Evolutionary conservation across 2,888 invertebrate genomes (phyloP), one percentile per base, ranked within the genome.

Genomic region (Tanypteryx hageni): DNA sequence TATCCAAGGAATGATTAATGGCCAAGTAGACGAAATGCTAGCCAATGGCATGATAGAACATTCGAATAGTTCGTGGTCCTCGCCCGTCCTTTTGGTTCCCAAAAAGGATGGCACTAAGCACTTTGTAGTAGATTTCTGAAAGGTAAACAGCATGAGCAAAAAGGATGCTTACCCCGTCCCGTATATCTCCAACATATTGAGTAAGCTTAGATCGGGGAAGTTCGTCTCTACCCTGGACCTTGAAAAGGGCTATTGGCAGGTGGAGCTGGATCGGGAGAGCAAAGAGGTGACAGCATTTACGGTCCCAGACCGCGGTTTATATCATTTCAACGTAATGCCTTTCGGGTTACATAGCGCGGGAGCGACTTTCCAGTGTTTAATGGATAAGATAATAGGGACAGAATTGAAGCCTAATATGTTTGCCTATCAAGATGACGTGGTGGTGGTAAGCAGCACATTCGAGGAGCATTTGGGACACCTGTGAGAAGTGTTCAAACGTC

Each of bases 61-160:
- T 18, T 93, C 93, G 0, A 84, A 89, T 11, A 94, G 93, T 59
- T 93, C 92, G 5, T 94, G 93, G 94, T 86, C 93, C 0, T 93
- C 92, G 3, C 93, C 93, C 13, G 92, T 93, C 10, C 93, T 93
- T 0, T 93, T 93, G 92, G 92, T 93, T 0, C 92, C 86, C 13
- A 93, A 93, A 92, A 93, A 89, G 44, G 83, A 83, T 83, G 83
- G 56, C 83, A 31, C 56, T 31, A 83, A 83, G 44, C 31, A 93
- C 14, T 93, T 94, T 83, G 94, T 93, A 84, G 93, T 94, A 7
- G 94, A 94, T 83, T 94, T 94, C 83, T 68, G 94, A 22, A 93
- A 94, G 61, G 89, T 95, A 0, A 95, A 94, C 92, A 82, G 85
- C n/a, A n/a, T n/a, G n/a, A n/a, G n/a, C n/a, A n/a, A n/a, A n/a